Evolutionary conservation across 2,888 invertebrate species (phyloP).

Genomic region (Ophioninae sp.): DNA sequence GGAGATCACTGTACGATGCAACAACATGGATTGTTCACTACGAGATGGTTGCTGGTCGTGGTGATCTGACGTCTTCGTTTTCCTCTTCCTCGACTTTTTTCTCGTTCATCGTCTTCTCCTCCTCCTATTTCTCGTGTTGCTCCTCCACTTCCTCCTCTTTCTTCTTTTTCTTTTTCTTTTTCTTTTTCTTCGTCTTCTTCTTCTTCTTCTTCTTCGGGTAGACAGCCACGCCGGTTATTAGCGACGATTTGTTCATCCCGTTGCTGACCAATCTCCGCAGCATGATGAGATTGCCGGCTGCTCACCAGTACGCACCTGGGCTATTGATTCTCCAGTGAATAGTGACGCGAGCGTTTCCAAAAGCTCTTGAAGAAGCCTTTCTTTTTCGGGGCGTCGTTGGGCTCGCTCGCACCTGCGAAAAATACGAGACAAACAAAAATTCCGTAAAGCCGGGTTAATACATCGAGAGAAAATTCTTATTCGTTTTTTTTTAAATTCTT

Average conservation of each 20-base stretch:
- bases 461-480: neutral
- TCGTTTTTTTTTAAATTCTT: neutral
- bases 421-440: conserved; percentile 67
- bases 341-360: conserved; percentile 94
- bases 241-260: conserved; percentile 62
- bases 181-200: neutral
- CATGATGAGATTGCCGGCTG: conserved; percentile 66
- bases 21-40: conserved; percentile 76
- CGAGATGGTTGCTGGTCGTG: conserved; percentile 67
- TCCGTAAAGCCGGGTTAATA: conserved; percentile 22
- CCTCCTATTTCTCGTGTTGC: too few species aligned
- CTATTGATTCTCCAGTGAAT: conserved; percentile 93
- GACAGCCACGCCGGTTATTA: conserved; percentile 66
- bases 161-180: conserved; percentile 39
- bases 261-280: conserved; percentile 57
- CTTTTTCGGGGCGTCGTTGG: conserved; percentile 88
- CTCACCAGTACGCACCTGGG: conserved; percentile 79
- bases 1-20: conserved; percentile 77
- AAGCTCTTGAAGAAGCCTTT: conserved; percentile 94
- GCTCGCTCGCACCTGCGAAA: conserved; percentile 84
- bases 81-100: conserved; percentile 24
- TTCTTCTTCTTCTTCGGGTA: conserved; percentile 24
- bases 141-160: conserved; percentile 9
- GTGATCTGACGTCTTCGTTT: conserved; percentile 62
- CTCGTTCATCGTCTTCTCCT: neutral